A percentile compares a stretch with the other conserved stretches of the same genome.
Conservation (phyloP, 2,888 invertebrate species). For the Torymus texanus region DNA sequence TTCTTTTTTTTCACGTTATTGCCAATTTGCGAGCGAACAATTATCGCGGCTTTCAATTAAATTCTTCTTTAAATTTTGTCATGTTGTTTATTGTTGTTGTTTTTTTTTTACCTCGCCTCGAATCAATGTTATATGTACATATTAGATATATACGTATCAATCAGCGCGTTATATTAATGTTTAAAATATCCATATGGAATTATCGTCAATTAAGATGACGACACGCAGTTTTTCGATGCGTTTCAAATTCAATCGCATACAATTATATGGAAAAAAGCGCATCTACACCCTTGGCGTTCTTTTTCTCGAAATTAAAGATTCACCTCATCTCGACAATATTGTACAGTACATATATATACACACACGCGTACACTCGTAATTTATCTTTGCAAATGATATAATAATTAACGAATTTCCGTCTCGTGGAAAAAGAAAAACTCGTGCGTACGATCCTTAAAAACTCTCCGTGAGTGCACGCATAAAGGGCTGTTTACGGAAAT, state of each 20-base stretch:
- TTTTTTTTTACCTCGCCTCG: too few relatives aligned
- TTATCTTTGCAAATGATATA: neutral
- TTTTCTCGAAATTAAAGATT: neutral
- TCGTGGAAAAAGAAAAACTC: neutral
- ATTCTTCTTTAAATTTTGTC: neutral
- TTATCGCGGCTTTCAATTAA: neutral
- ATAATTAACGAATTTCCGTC: slow-evolving; percentile 39
- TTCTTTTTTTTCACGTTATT: neutral
- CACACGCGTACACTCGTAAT: neutral
- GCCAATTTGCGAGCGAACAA: neutral
- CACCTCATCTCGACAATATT: neutral
- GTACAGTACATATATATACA: too few relatives aligned
- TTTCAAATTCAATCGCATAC: too few relatives aligned
- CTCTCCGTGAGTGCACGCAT: neutral
- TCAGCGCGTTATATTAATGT: too few relatives aligned
- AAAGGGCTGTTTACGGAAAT: slow-evolving; percentile 5
- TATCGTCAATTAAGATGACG: too few relatives aligned
- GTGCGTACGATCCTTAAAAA: too few relatives aligned
- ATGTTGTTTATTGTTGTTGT: too few relatives aligned
- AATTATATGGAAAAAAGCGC: too few relatives aligned
- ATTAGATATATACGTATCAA: too few relatives aligned
- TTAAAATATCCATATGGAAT: too few relatives aligned
- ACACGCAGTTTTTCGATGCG: too few relatives aligned
- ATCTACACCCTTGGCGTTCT: neutral
- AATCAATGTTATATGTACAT: too few relatives aligned